Evolutionary conservation across 2,113 vertebrate genomes (phyloP).

Genomic region (Sorex fumeus): DNA sequence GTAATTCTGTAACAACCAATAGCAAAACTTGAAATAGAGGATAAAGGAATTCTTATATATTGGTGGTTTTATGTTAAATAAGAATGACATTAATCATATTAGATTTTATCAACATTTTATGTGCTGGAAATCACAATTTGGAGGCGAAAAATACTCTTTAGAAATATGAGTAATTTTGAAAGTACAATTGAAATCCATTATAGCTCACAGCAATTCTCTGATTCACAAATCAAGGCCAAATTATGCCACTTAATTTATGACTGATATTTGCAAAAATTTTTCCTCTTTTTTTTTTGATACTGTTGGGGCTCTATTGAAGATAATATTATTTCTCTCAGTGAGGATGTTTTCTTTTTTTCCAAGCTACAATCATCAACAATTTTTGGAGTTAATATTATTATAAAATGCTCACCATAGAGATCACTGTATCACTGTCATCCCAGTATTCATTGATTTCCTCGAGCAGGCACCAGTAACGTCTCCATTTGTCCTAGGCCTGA

Average conservation of each 20-base stretch:
- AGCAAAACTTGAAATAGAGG: conserved; percentile 51
- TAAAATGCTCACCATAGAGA: background rate
- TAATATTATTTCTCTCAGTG: background rate
- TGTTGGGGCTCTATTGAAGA: background rate
- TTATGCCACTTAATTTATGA: background rate
- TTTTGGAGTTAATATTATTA: background rate
- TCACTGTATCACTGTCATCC: no score
- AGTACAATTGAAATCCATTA: background rate
- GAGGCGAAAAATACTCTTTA: background rate
- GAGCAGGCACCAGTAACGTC: no score
- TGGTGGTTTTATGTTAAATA: conserved; percentile 55
- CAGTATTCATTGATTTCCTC: no score
- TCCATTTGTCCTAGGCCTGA: no score
- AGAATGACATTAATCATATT: conserved; percentile 63
- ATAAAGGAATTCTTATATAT: background rate
- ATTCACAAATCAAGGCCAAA: conserved; percentile 20
- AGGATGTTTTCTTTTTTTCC: conserved; percentile 8
- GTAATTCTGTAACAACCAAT: conserved; percentile 36
- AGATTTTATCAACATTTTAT: conserved; percentile 52
- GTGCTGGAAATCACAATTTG: conserved; percentile 22
- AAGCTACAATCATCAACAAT: background rate
- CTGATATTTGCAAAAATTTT: background rate
- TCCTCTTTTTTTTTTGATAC: background rate
- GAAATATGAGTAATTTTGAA: conserved; percentile 31
- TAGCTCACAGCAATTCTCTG: background rate